A percentile compares a stretch with the other conserved stretches of the same genome.
Conservation (phyloP, 2,888 invertebrate species). For the Cerastis leucographa region DNA sequence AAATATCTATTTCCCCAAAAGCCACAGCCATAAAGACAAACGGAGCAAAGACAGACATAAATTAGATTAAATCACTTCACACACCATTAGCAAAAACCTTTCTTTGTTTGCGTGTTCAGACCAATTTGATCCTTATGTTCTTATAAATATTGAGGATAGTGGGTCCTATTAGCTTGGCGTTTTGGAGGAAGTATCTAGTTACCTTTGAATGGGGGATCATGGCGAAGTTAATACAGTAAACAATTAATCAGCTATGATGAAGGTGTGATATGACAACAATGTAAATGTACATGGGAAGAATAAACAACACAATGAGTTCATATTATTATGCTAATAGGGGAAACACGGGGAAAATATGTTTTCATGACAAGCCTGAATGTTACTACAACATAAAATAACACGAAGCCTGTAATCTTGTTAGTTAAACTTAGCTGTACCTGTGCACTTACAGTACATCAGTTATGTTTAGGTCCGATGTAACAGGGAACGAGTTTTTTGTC, state of each 20-base stretch:
- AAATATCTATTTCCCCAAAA: constrained; percentile 71
- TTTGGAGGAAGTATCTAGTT: constrained; percentile 68
- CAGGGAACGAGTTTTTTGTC: neutral
- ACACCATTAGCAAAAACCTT: constrained; percentile 81
- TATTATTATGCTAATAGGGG: constrained; percentile 15
- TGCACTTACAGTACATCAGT: neutral
- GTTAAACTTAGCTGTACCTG: neutral
- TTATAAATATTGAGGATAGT: constrained; percentile 43
- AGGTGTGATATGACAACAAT: constrained; percentile 71
- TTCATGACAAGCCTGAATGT: too few relatives aligned
- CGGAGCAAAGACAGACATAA: constrained; percentile 77
- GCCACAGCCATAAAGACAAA: constrained; percentile 74
- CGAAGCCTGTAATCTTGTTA: neutral
- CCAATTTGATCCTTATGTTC: constrained; percentile 68
- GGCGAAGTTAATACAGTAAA: constrained; percentile 68
- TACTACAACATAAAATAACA: neutral
- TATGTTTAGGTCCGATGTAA: neutral
- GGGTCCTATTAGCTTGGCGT: constrained; percentile 61
- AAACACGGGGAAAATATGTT: too few relatives aligned
- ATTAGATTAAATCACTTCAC: constrained; percentile 85
- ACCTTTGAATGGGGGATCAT: constrained; percentile 61
- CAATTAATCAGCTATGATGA: constrained; percentile 82
- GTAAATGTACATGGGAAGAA: constrained; percentile 26
- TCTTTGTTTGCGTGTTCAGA: constrained; percentile 69
- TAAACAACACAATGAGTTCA: constrained; percentile 13